Conservation (phyloP, 2,797 vertebrate species). For the Hemitrygon akajei region DNA sequence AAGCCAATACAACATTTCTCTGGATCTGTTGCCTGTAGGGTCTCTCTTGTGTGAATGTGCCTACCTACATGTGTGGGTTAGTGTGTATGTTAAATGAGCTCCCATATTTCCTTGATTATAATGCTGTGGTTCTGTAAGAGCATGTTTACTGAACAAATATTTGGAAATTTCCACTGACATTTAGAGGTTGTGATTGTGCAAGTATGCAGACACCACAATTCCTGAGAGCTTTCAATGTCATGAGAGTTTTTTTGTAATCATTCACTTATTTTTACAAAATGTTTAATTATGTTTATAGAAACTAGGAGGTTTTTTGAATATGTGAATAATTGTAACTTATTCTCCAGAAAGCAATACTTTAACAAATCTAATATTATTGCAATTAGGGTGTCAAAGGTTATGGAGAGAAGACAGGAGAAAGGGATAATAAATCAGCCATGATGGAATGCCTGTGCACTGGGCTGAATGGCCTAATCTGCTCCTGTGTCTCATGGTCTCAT, state of each 20-base stretch:
- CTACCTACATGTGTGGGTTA: neutral
- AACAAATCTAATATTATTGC: too few species aligned
- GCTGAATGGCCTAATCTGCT: too few species aligned
- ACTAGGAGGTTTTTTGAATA: neutral
- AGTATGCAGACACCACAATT: conserved; percentile 28
- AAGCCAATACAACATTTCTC: too few species aligned
- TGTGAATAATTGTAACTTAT: neutral
- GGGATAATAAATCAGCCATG: too few species aligned
- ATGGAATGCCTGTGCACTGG: too few species aligned
- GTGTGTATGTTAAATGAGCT: neutral
- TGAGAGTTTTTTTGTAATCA: conserved; percentile 12
- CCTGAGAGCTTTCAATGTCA: conserved; percentile 4
- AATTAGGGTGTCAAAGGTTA: too few species aligned
- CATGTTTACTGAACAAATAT: conserved; percentile 22
- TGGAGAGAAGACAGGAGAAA: too few species aligned
- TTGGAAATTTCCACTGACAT: conserved; percentile 34
- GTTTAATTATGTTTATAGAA: neutral
- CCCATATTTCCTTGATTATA: conserved; percentile 35
- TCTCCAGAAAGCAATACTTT: neutral
- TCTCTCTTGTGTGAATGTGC: neutral
- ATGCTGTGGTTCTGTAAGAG: conserved; percentile 13
- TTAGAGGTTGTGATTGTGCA: neutral
- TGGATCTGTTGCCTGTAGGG: neutral
- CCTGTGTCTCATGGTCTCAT: neutral
- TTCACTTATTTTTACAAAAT: conserved; percentile 26